These are phyloP conservation scores for Chiroxiphia lanceolata DNA, from an alignment of 2,797 vertebrate genomes.

Conservation along the genomic window DNA sequence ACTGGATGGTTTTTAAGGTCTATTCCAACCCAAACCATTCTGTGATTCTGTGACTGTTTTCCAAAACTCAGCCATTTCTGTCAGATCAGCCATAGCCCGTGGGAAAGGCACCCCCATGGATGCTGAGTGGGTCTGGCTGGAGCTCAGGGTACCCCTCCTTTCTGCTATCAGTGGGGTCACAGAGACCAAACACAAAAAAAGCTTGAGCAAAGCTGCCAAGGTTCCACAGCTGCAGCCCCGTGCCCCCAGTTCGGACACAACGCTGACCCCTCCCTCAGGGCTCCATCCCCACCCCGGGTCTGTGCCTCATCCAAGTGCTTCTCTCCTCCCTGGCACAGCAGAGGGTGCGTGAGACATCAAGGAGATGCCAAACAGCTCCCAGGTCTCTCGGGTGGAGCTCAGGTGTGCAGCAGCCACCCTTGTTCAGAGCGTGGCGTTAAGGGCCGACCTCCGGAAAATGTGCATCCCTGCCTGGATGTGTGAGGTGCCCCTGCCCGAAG, in stretches of 20 bases:
- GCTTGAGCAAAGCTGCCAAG: neutral
- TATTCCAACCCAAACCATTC: neutral
- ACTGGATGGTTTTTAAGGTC: neutral
- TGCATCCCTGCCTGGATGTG: neutral
- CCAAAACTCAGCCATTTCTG: neutral
- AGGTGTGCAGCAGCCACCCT: accelerated
- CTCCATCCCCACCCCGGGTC: neutral
- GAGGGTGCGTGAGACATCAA: neutral
- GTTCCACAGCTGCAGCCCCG: accelerated
- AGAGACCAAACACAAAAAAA: neutral
- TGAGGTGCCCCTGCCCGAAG: neutral
- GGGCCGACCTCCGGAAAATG: neutral
- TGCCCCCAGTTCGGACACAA: accelerated
- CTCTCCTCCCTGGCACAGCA: neutral
- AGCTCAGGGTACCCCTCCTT: accelerated
- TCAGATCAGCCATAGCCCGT: accelerated
- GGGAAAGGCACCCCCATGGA: neutral
- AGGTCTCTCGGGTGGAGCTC: neutral
- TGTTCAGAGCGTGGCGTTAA: accelerated
- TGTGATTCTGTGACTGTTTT: neutral
- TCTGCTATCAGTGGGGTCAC: neutral
- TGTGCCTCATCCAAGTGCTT: accelerated
- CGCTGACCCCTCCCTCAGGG: neutral
- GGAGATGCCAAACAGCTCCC: neutral
- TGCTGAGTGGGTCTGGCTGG: accelerated